Evolutionary conservation across 2,113 vertebrate genomes (phyloP), one percentile per base, ranked within the genome.

Genomic region (Pithys albifrons): DNA sequence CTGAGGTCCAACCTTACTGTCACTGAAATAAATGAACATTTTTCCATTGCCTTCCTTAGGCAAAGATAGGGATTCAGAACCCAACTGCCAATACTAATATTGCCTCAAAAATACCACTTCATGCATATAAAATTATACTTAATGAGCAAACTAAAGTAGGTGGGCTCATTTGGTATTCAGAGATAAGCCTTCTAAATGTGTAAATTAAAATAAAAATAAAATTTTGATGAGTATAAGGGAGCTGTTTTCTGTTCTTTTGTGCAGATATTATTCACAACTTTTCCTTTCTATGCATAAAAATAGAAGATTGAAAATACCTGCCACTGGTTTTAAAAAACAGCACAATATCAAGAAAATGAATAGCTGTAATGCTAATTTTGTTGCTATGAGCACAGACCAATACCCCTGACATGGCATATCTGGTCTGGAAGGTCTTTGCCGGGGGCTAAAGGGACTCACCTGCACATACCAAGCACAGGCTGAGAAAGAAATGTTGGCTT

Each of bases 121-220:
- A 92, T 71, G 69, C 35, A 57, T 89, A 89, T 41, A 93, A 84
- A 94, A 82, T 91, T 67, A 72, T 43, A 73, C 65, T 81, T 92
- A 92, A 93, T 92, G 70, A 92, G 86, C 54, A 82, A 83, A 65
- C 52, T 72, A 31, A 90, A 95, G 76, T 46, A 94, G 85, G 82
- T 86, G 70, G n/a, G 45, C 72, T 96, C 91, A 91, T 80, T 93
- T 88, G 28, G 79, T 75, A 92, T 93, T 93, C 90, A 86, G 73
- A 92, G 82, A 91, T 90, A 84, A 86, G 55, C 88, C 90, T 79
- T 37, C 61, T 72, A 93, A 88, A 86, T 19, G 57, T 72, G 79
- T 67, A 88, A 93, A 92, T 71, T 90, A 86, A 93, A 94, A 84
- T 71, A 88, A 85, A 89, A 96, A 83, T 81, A 57, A 92, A 64